Base-by-base conservation (phyloP, 1,140 invertebrate species). In the Ridgeia piscesae region DNA sequence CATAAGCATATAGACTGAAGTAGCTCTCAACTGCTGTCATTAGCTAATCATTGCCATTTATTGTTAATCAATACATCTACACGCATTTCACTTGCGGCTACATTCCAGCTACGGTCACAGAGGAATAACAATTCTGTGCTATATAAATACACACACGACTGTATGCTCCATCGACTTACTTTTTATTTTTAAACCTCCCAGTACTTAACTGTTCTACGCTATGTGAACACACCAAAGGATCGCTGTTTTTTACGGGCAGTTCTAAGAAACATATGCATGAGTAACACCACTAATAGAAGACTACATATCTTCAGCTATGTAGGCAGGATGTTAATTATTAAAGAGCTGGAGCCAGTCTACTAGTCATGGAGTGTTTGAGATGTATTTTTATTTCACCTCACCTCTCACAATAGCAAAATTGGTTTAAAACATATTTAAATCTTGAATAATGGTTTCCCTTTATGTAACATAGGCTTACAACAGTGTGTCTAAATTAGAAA, bases 31-130 rank as follows among this genome's bases (percentile, higher is more conserved):
- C 58, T 77, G 58, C 58, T 77, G 58, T 77, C 58, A 77, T 77
- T 77, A 77, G 58, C 58, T 77, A 77, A 77, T 77, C 14, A 77
- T 77, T 77, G 58, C 58, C 58, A 77, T 77, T 77, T 77, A 77
- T 77, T 77, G 58, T 77, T 77, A 77, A 77, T 77, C 58, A 77
- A 77, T 77, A 77, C 58, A 77, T 77, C 58, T 77, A 77, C 58
- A 77, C 58, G 58, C 58, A 21, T 77, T 77, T 77, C 58, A 77
- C 58, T 77, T 77, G 58, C 58, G 17, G 58, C 58, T 77, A 77
- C 58, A 77, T 77, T 77, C 58, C 58, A 77, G 58, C 58, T 77
- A 77, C 58, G 58, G 58, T 77, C 58, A 77, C 58, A 17, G 58
- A 77, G 58, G 58, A 77, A 77, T 77, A 77, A 77, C 58, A 77